Conservation (phyloP, 2,797 vertebrate species). For the Anniella stebbinsi region DNA sequence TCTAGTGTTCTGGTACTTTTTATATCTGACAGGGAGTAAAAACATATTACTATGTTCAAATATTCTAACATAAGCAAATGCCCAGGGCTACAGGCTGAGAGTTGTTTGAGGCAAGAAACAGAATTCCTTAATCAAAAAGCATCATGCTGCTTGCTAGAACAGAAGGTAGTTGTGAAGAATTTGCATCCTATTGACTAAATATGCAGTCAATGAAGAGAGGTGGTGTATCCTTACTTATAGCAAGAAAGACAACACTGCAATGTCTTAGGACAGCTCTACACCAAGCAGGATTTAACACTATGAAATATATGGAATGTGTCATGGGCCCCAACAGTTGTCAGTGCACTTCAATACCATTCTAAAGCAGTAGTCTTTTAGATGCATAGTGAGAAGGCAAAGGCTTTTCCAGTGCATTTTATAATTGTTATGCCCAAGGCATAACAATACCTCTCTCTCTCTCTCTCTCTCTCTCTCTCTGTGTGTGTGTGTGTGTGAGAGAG, state of each 20-base stretch:
- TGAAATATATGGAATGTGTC: too few relatives aligned
- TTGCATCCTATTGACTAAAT: not conserved
- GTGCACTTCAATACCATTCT: too few relatives aligned
- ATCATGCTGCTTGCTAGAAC: not conserved
- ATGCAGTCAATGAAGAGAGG: not conserved
- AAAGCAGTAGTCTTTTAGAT: not conserved
- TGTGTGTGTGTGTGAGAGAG: not conserved
- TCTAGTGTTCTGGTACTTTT: slow-evolving; percentile 28
- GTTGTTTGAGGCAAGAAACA: slow-evolving; percentile 51
- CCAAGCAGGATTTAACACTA: too few relatives aligned
- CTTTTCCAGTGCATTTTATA: not conserved
- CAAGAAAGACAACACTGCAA: accelerated
- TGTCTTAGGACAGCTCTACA: too few relatives aligned
- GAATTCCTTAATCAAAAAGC: slow-evolving; percentile 31
- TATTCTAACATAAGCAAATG: slow-evolving; percentile 40
- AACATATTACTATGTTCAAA: slow-evolving; percentile 17
- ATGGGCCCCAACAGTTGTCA: too few relatives aligned
- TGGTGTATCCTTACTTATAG: accelerated
- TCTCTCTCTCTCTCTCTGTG: too few relatives aligned
- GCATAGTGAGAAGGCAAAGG: not conserved
- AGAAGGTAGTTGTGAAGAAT: not conserved
- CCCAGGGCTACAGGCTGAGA: slow-evolving; percentile 13
- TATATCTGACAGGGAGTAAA: slow-evolving; percentile 29
- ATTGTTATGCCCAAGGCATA: not conserved
- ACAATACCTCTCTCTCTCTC: too few relatives aligned